Percentiles rank a stretch among this genome's conserved stretches.
phyloP scores from a whole-genome alignment of 2,113 vertebrate genomes.

The Lipotes vexillifer region DNA sequence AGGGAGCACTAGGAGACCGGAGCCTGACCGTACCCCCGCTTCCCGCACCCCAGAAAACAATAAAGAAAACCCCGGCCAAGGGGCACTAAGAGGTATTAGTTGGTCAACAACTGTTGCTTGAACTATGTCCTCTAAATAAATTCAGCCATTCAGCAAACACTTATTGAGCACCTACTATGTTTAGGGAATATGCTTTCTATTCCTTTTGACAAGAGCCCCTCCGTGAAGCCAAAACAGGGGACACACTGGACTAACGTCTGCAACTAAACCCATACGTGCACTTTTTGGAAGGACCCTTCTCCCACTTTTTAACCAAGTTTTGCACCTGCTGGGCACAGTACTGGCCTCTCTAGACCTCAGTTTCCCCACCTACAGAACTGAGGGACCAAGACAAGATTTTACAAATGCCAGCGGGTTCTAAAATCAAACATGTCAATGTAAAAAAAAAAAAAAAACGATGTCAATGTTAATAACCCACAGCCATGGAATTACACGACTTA shows the following conservation, averaged over 20 bases:
- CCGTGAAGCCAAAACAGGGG: not conserved
- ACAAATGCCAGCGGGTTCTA: not conserved
- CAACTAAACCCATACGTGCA: fast-evolving
- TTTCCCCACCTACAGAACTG: not conserved
- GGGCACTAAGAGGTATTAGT: not conserved
- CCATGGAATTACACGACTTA: not conserved
- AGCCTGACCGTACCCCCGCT: not conserved
- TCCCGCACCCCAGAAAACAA: too few species aligned
- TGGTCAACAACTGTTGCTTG: not conserved
- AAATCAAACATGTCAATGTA: not conserved
- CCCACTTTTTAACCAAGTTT: not conserved
- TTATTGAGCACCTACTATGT: not conserved
- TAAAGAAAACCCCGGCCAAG: too few species aligned
- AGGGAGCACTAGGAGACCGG: not conserved
- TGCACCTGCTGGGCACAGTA: not conserved
- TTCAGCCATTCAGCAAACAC: not conserved
- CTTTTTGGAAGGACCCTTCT: not conserved
- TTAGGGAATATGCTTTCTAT: not conserved
- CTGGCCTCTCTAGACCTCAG: not conserved
- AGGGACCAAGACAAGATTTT: not conserved
- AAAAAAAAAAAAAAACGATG: too few species aligned
- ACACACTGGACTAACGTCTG: fast-evolving
- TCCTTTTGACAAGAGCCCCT: not conserved
- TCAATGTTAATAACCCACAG: not conserved
- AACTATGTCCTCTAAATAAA: not conserved